Conservation (phyloP, 2,888 invertebrate genomes). For the Sialis lutaria region DNA sequence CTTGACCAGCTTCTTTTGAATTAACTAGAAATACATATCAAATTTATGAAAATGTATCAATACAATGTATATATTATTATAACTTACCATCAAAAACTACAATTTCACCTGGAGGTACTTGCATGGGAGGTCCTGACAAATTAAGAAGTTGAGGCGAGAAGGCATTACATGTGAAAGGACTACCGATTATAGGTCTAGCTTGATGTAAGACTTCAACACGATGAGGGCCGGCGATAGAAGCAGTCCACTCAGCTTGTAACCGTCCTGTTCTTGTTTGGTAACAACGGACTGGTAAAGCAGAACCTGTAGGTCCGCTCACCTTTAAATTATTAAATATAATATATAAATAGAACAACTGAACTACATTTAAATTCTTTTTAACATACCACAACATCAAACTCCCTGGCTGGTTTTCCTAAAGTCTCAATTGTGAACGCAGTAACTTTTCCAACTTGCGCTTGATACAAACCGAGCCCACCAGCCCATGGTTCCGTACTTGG, state of each 20-base stretch:
- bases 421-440: conserved; percentile 83
- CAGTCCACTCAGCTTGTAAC: conserved; percentile 83
- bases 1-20: conserved; percentile 65
- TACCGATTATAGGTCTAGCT: conserved; percentile 78
- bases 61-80: not conserved
- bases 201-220: conserved; percentile 73
- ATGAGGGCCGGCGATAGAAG: conserved; percentile 51
- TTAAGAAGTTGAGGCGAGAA: conserved; percentile 74
- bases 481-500: conserved; percentile 33
- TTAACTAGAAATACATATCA: conserved; percentile 39
- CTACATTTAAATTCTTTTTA: not conserved
- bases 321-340: not conserved
- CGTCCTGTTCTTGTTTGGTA: conserved; percentile 94
- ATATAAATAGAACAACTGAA: conserved; percentile 2
- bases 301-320: conserved; percentile 23
- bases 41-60: not conserved
- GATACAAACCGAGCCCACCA: conserved; percentile 69
- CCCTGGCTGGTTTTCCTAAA: conserved; percentile 63
- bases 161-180: conserved; percentile 86
- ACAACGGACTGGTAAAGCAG: conserved; percentile 42
- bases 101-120: conserved; percentile 65
- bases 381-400: conserved; percentile 76
- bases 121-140: conserved; percentile 57
- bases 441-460: conserved; percentile 63
- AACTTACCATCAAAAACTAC: conserved; percentile 60